Conservation (phyloP, 2,113 vertebrate species). For the Eleginops maclovinus region DNA sequence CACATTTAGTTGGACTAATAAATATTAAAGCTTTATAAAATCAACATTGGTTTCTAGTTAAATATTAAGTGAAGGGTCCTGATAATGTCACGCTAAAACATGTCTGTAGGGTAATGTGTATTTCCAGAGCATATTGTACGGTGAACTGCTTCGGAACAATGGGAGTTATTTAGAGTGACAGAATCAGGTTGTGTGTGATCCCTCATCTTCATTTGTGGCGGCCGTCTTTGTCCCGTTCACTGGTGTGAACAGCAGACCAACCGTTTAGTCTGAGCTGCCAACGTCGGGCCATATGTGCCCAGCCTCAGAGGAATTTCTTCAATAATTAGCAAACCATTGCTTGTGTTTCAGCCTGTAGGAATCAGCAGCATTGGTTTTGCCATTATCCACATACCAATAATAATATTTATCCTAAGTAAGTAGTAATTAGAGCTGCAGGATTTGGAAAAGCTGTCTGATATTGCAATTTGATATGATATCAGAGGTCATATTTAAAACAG, state of each 20-base stretch:
- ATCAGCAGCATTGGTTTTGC: not conserved
- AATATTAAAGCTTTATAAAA: not conserved
- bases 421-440: too few relatives aligned
- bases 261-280: not conserved
- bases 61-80: not conserved
- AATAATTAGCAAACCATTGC: not conserved
- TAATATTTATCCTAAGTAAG: not conserved
- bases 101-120: too few relatives aligned
- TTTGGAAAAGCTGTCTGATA: too few relatives aligned
- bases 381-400: not conserved
- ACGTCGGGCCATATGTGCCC: not conserved
- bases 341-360: not conserved
- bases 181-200: constrained; percentile 25
- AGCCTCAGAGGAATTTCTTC: not conserved
- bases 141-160: constrained; percentile 3
- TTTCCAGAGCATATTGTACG: not conserved
- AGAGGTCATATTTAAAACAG: too few relatives aligned
- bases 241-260: not conserved
- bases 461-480: too few relatives aligned
- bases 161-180: constrained; percentile 33
- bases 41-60: not conserved
- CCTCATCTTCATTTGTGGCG: constrained; percentile 24
- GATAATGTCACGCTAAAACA: not conserved
- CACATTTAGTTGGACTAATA: not conserved
- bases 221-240: constrained; percentile 19